Evolutionary conservation across 2,113 vertebrate genomes (phyloP).

Genomic region (Sinocyclocheilus rhinocerous): DNA sequence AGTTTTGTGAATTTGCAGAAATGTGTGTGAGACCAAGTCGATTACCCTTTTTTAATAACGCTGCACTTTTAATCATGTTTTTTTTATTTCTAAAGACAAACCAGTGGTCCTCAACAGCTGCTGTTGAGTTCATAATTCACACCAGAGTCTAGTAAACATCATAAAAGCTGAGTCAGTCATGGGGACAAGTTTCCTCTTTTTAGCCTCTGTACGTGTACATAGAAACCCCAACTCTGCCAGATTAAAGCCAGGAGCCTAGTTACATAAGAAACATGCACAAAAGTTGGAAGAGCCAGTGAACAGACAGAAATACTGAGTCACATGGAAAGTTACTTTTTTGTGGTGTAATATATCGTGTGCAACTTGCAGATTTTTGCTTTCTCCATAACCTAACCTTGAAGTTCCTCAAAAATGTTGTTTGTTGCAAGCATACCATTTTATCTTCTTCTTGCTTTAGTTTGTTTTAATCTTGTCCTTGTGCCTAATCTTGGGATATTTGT

Average conservation of each 20-base stretch:
- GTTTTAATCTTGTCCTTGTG: conserved; percentile 7
- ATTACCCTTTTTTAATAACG: neutral
- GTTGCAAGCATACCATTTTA: neutral
- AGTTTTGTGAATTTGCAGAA: neutral
- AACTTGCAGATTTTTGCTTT: neutral
- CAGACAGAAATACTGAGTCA: neutral
- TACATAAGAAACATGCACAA: conserved; percentile 49
- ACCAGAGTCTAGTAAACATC: conserved; percentile 15
- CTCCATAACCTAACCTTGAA: neutral
- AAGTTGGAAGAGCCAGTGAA: neutral
- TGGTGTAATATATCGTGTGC: neutral
- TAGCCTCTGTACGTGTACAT: neutral
- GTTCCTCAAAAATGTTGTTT: neutral
- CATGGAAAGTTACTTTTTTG: neutral
- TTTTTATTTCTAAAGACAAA: neutral
- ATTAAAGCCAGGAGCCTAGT: conserved; percentile 36
- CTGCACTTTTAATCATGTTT: conserved; percentile 2
- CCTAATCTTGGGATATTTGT: neutral
- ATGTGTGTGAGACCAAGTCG: neutral
- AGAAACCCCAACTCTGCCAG: conserved; percentile 29
- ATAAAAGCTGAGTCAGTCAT: neutral
- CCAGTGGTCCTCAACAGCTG: neutral
- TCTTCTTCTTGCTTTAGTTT: neutral
- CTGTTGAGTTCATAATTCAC: neutral
- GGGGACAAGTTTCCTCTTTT: neutral